Conservation (phyloP, 2,797 vertebrate species). For the Halcyon badia region DNA sequence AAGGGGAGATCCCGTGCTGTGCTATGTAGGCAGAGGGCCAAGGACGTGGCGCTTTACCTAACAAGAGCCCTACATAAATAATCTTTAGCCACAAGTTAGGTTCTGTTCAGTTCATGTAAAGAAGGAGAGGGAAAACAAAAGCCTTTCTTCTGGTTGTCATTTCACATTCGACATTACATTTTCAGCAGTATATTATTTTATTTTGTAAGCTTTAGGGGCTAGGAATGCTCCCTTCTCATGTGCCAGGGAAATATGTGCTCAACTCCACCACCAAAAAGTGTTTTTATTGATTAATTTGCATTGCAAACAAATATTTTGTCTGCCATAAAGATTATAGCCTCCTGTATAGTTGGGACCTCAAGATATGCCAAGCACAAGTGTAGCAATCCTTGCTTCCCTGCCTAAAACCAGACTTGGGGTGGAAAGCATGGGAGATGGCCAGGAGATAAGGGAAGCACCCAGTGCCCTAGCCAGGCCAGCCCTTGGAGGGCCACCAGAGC, state of each 20-base stretch:
- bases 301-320: slow-evolving; percentile 12
- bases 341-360: not conserved
- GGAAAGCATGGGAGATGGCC: not conserved
- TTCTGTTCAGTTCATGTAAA: slow-evolving; percentile 67
- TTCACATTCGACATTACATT: slow-evolving; percentile 12
- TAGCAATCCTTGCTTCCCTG: not conserved
- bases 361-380: not conserved
- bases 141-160: slow-evolving; percentile 27
- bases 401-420: not conserved
- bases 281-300: not conserved
- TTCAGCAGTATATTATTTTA: slow-evolving; percentile 34
- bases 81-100: slow-evolving; percentile 74
- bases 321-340: slow-evolving; percentile 29
- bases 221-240: not conserved
- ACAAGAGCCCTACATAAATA: slow-evolving; percentile 78
- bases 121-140: slow-evolving; percentile 67
- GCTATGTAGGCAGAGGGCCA: slow-evolving; percentile 78
- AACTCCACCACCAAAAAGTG: not conserved
- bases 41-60: slow-evolving; percentile 79
- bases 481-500: not conserved
- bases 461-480: not conserved
- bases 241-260: not conserved
- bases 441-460: not conserved
- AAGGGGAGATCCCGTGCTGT: slow-evolving; percentile 80
- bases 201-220: not conserved